phyloP scores from a whole-genome alignment of 2,888 invertebrate species.

The Scotopteryx bipunctaria region DNA sequence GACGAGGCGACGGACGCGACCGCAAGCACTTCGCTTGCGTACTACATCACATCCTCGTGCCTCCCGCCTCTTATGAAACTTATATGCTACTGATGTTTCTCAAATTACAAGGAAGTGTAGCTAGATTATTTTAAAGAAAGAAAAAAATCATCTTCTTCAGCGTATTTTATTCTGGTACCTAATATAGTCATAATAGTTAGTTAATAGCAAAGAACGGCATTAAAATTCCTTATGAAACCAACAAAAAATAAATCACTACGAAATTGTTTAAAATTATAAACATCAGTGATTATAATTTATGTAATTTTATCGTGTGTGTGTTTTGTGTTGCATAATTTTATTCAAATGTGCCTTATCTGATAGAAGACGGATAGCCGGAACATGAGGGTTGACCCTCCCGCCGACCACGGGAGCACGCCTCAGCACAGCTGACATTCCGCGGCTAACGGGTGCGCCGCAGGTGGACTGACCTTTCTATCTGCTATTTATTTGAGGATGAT shows the following conservation, averaged over 20 bases:
- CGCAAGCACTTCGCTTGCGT: too few relatives aligned
- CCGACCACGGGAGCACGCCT: neutral
- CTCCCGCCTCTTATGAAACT: too few relatives aligned
- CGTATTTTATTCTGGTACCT: too few relatives aligned
- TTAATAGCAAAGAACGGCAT: neutral
- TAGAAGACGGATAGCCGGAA: neutral
- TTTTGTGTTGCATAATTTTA: conserved; percentile 8
- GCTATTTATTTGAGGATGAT: conserved; percentile 5
- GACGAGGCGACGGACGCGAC: too few relatives aligned
- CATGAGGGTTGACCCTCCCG: neutral
- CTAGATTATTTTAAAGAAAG: too few relatives aligned
- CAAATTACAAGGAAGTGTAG: too few relatives aligned
- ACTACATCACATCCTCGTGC: too few relatives aligned
- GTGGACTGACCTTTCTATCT: conserved; percentile 4
- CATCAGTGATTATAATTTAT: conserved; percentile 7
- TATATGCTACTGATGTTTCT: too few relatives aligned
- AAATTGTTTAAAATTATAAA: conserved; percentile 3
- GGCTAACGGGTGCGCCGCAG: conserved; percentile 1
- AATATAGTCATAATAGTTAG: too few relatives aligned
- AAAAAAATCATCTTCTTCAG: too few relatives aligned
- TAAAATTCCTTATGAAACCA: neutral
- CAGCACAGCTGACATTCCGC: conserved; percentile 1
- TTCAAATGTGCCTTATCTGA: conserved; percentile 5
- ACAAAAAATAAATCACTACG: neutral
- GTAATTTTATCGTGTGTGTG: neutral